phyloP scores from a whole-genome alignment of 2,797 vertebrate species.

The Oreochromis mossambicus region DNA sequence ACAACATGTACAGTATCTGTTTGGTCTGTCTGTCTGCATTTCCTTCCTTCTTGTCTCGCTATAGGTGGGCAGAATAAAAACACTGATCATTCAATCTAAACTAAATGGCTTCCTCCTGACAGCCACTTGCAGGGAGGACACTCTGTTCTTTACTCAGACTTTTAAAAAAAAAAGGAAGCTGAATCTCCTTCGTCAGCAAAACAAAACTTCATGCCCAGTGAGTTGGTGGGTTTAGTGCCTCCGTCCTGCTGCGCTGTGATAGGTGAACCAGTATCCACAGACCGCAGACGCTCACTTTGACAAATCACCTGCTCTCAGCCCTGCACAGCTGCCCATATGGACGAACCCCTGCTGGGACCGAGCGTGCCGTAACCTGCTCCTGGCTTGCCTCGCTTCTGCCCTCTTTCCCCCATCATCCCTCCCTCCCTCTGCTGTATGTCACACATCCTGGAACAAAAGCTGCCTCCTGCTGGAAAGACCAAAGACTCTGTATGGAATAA shows the following conservation, averaged over 20 bases:
- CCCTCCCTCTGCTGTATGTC: not conserved
- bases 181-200: not conserved
- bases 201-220: not conserved
- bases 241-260: slow-evolving; percentile 39
- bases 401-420: not conserved
- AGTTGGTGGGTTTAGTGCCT: not conserved
- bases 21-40: not conserved
- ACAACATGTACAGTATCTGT: not conserved
- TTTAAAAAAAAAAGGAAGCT: not conserved
- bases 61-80: not conserved
- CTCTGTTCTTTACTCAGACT: not conserved
- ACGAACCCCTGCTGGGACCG: slow-evolving; percentile 18
- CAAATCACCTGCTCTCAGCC: slow-evolving; percentile 43
- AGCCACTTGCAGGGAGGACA: slow-evolving; percentile 4
- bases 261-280: slow-evolving; percentile 10
- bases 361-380: slow-evolving; percentile 16
- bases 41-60: not conserved
- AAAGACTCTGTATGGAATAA: not conserved
- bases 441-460: not conserved
- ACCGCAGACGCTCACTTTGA: slow-evolving; percentile 45
- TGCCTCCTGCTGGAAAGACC: slow-evolving; percentile 20
- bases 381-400: not conserved
- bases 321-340: slow-evolving; percentile 5
- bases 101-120: not conserved
- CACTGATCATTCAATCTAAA: slow-evolving; percentile 2